phyloP scores from a whole-genome alignment of 2,888 invertebrate species.

The Leptinotarsa tumamoca region DNA sequence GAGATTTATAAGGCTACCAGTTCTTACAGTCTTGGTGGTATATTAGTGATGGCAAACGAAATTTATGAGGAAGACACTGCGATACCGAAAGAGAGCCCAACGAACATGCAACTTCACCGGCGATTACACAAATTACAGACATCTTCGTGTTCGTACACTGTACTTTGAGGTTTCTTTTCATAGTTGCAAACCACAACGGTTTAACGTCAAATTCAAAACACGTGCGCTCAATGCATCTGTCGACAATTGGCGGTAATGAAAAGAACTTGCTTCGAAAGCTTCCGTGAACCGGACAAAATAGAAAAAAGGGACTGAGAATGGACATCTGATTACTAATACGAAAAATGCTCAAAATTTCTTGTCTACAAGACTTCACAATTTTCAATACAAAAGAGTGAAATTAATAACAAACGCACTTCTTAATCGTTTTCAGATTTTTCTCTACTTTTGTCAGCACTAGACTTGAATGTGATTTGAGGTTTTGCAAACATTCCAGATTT shows the following conservation, averaged over 20 bases:
- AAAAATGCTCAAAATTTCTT: too few relatives aligned
- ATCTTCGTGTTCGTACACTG: not conserved
- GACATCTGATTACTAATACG: too few relatives aligned
- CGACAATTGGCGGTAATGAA: too few relatives aligned
- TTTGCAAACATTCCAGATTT: not conserved
- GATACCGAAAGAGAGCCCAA: not conserved
- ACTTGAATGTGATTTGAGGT: not conserved
- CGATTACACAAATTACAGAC: not conserved
- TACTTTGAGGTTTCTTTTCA: not conserved
- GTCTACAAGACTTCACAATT: too few relatives aligned
- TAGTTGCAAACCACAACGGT: not conserved
- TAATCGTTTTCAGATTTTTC: too few relatives aligned
- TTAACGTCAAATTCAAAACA: too few relatives aligned
- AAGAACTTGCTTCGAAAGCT: too few relatives aligned
- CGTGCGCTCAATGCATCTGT: too few relatives aligned
- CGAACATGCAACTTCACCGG: not conserved
- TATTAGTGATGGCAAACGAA: constrained; percentile 6
- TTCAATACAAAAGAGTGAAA: too few relatives aligned
- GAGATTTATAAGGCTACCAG: constrained; percentile 19
- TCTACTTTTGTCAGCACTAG: not conserved
- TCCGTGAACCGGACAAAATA: too few relatives aligned
- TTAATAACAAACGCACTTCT: too few relatives aligned
- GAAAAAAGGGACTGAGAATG: too few relatives aligned
- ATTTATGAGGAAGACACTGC: not conserved
- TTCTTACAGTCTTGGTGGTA: constrained; percentile 3